Evolutionary conservation across 2,797 vertebrate genomes (phyloP).

Genomic region (Hylomyscus alleni): DNA sequence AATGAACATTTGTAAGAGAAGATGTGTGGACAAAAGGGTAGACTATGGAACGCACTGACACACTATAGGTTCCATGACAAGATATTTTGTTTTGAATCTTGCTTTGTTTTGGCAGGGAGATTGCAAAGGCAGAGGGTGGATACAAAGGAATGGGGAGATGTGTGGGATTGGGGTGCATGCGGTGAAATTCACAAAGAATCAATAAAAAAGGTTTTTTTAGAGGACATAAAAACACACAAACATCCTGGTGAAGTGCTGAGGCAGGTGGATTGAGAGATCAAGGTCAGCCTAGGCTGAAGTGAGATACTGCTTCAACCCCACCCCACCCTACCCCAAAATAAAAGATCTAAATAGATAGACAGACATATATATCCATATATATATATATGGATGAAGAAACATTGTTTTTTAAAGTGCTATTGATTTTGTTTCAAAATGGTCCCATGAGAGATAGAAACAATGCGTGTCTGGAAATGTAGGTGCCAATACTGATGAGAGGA

Average conservation of each 20-base stretch:
- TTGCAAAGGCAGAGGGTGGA: neutral
- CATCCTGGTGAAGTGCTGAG: neutral
- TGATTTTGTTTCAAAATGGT: slow-evolving; percentile 92
- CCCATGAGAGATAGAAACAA: slow-evolving; percentile 94
- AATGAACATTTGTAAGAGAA: neutral
- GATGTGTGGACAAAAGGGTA: neutral
- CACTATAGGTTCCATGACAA: neutral
- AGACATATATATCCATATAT: no score
- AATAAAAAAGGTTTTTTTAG: neutral
- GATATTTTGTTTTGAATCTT: neutral
- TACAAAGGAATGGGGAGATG: neutral
- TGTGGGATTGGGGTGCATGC: neutral
- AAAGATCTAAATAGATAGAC: neutral
- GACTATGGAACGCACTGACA: neutral
- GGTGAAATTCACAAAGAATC: neutral
- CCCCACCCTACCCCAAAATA: no score
- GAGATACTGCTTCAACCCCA: neutral
- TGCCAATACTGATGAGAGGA: slow-evolving; percentile 89
- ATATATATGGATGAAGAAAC: neutral
- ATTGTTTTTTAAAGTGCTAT: slow-evolving; percentile 86
- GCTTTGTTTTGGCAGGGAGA: neutral
- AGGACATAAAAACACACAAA: neutral
- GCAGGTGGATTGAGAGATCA: neutral
- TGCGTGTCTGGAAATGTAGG: slow-evolving; percentile 91
- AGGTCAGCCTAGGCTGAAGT: neutral